Evolutionary conservation across 2,888 invertebrate genomes (phyloP), one percentile per base, ranked within the genome.

Genomic region (Beris morrisii): DNA sequence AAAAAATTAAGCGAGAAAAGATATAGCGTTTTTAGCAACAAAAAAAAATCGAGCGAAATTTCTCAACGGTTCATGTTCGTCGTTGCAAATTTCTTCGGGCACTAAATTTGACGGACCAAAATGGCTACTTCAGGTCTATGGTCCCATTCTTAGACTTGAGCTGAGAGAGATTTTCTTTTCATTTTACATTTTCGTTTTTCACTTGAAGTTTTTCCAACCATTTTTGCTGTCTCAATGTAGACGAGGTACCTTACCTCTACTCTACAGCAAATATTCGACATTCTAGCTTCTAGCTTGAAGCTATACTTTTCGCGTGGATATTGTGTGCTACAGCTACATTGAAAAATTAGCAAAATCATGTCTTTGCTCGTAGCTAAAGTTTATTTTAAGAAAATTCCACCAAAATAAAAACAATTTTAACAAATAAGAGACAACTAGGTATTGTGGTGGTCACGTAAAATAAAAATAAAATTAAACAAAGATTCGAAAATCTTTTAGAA

Each of bases 21-120:
- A 61, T 22, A 22, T 22, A 22, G 22, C 22, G 22, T 22, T 22
- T 22, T 22, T 22, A 22, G 22, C 22, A 56, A 50, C 15, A 5
- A 38, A 52, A 7, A 50, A 61, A 59, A 61, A 15, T 22, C 38
- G 61, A 52, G 44, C 50, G 4, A 15, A 52, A 30, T 28, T 61
- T 61, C 43, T 38, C 22, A 61, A 43, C 50, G 38, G 22, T 48
- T 12, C 38, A 52, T 79, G 76, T 75, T 76, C 75, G 77, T 78
- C 76, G 78, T 75, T 75, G 77, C 75, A 72, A 76, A 75, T 78
- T 76, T 78, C 76, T 76, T 75, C 74, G 75, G 77, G 77, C 77
- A 79, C 78, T 79, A 75, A 78, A 71, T 66, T 54, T 45, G 32
- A 45, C 30, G 56, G 56, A 52, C 57, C 30, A 28, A 38, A 38